These are phyloP conservation scores for Caenorhabditis briggsae DNA, from an alignment of 1,140 invertebrate species.

Conservation along the genomic window DNA sequence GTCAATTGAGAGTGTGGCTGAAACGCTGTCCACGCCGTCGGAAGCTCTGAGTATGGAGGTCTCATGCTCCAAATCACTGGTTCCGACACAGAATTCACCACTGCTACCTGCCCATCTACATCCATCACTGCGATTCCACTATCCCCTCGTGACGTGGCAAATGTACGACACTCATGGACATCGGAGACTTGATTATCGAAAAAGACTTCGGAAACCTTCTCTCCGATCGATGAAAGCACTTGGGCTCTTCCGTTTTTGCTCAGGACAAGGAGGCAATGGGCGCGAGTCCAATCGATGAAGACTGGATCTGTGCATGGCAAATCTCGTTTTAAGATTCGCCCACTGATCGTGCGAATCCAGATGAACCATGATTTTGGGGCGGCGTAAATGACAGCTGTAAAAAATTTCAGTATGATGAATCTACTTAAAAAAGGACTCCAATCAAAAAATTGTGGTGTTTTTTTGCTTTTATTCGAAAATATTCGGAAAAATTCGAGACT, in stretches of 20 bases:
- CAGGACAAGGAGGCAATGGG: conserved; percentile 45
- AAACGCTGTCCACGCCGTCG: conserved; percentile 59
- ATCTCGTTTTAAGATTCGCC: conserved; percentile 8
- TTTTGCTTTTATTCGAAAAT: too few species aligned
- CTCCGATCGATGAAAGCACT: conserved; percentile 46
- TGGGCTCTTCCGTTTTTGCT: conserved; percentile 14
- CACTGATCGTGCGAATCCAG: conserved; percentile 43
- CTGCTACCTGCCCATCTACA: conserved; percentile 23
- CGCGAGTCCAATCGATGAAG: conserved; percentile 46
- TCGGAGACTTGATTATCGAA: conserved; percentile 41
- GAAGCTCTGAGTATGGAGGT: conserved; percentile 26
- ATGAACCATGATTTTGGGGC: not conserved
- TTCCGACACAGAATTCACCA: conserved; percentile 60
- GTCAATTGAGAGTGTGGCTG: conserved; percentile 59
- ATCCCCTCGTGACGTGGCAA: conserved; percentile 50
- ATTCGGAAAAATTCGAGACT: too few species aligned
- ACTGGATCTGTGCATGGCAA: conserved; percentile 1
- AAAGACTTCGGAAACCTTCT: conserved; percentile 39
- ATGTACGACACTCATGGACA: conserved; percentile 34
- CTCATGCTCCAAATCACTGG: conserved; percentile 60
- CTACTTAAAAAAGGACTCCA: too few species aligned
- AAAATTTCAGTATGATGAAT: not conserved
- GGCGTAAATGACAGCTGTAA: conserved; percentile 58
- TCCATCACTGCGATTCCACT: conserved; percentile 62
- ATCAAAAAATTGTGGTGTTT: too few species aligned